Evolutionary conservation across 37 sponge, comb jelly and placozoan species (phyloP).

Genomic region (Cladorhizidae sp.): DNA sequence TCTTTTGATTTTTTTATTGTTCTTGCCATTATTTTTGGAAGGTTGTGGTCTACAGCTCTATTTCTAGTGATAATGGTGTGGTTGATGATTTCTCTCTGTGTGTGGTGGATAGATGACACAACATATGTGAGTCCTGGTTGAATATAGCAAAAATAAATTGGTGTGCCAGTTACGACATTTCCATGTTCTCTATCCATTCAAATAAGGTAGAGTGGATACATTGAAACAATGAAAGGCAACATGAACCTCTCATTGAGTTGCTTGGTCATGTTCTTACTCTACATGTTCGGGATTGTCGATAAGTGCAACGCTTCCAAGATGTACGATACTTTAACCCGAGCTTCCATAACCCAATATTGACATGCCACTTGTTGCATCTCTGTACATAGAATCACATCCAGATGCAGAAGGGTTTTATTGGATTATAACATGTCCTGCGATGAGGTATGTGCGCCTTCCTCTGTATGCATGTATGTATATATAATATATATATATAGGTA

Average conservation of each 20-base stretch:
- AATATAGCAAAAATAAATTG: neutral
- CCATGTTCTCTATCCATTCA: neutral
- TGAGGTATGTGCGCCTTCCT: too few relatives aligned
- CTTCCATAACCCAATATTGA: neutral
- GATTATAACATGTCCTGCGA: conserved; percentile 92
- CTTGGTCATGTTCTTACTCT: conserved; percentile 35
- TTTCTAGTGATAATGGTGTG: conserved; percentile 36
- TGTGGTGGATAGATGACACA: conserved; percentile 58
- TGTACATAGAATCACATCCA: conserved; percentile 42
- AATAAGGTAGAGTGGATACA: conserved; percentile 29
- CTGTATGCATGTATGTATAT: too few relatives aligned
- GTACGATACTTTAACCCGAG: conserved; percentile 23
- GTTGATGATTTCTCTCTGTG: conserved; percentile 37
- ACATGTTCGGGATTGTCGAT: conserved; percentile 58
- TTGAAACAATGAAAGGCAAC: conserved; percentile 50
- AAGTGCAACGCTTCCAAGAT: conserved; percentile 57
- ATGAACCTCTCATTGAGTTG: conserved; percentile 35
- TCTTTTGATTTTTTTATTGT: neutral
- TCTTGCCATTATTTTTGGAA: neutral
- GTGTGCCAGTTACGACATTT: neutral
- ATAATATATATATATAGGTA: too few relatives aligned
- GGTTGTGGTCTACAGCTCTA: conserved; percentile 35
- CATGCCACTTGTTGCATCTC: neutral
- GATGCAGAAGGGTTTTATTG: conserved; percentile 62
- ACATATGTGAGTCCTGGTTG: conserved; percentile 53